Evolutionary conservation across 2,113 vertebrate genomes (phyloP).

Genomic region (Oryzias celebensis): DNA sequence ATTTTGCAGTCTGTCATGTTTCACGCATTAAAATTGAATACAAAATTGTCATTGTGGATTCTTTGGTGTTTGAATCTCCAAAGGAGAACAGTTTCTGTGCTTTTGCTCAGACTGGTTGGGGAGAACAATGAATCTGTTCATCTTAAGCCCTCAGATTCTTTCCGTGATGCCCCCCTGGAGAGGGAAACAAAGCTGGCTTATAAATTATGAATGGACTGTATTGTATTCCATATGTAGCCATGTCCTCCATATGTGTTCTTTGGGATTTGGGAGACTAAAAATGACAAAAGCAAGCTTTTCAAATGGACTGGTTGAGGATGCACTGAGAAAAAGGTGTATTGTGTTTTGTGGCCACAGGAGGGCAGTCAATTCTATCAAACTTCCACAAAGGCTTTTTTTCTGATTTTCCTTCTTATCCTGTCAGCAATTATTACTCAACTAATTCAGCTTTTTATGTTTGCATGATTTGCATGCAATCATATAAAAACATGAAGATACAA

Average conservation of each 20-base stretch:
- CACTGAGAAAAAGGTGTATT: conserved; percentile 41
- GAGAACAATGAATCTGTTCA: conserved; percentile 54
- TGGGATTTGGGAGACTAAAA: conserved; percentile 28
- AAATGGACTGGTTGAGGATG: conserved; percentile 46
- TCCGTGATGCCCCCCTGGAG: conserved; percentile 31
- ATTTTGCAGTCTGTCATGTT: conserved; percentile 12
- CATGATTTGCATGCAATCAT: too few species aligned
- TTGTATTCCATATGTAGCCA: conserved; percentile 38
- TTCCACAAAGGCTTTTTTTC: too few species aligned
- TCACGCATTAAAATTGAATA: neutral
- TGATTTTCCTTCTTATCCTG: too few species aligned
- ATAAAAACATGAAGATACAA: too few species aligned
- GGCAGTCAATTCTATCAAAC: conserved; percentile 44
- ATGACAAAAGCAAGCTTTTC: conserved; percentile 47
- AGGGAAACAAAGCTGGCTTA: conserved; percentile 51
- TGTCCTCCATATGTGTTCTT: conserved; percentile 35
- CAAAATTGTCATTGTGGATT: conserved; percentile 3
- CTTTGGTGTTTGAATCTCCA: neutral
- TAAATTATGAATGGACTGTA: conserved; percentile 49
- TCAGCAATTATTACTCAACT: too few species aligned
- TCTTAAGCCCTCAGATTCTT: conserved; percentile 52
- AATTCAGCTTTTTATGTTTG: too few species aligned
- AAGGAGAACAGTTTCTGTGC: conserved; percentile 13
- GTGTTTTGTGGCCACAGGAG: conserved; percentile 64
- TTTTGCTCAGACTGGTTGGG: conserved; percentile 25